These are phyloP conservation scores for Buathra laborator DNA, from an alignment of 2,888 invertebrate genomes.

Conservation along the genomic window DNA sequence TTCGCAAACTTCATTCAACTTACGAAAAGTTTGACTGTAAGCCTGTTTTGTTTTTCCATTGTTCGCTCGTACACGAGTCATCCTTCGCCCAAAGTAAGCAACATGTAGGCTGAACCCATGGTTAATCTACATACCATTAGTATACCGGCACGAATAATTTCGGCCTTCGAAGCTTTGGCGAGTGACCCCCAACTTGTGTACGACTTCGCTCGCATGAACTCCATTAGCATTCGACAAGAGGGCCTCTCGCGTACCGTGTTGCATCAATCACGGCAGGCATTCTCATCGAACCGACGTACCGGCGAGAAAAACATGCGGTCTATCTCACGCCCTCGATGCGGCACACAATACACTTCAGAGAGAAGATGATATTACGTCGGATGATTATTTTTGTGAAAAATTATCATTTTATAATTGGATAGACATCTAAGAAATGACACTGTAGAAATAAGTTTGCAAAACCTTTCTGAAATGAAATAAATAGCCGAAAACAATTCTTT, in stretches of 20 bases:
- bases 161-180: constrained; percentile 33
- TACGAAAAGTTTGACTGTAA: not conserved
- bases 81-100: not conserved
- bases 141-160: constrained; percentile 35
- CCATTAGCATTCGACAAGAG: constrained; percentile 60
- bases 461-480: not conserved
- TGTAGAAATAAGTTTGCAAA: not conserved
- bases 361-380: not conserved
- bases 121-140: constrained; percentile 27
- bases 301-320: constrained; percentile 36
- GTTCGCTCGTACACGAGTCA: constrained; percentile 6
- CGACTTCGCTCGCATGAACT: constrained; percentile 49
- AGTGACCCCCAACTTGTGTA: constrained; percentile 29
- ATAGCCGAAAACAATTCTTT: not conserved
- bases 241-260: constrained; percentile 20
- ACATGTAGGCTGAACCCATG: not conserved
- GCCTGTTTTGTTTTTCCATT: not conserved
- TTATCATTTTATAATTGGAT: constrained; percentile 4
- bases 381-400: not conserved
- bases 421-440: not conserved
- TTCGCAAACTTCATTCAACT: not conserved
- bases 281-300: constrained; percentile 12
- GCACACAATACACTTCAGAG: constrained; percentile 9
- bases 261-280: constrained; percentile 38
- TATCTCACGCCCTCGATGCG: constrained; percentile 1